phyloP scores from a whole-genome alignment of 2,113 vertebrate species.

The Chlamydotis undulata region DNA sequence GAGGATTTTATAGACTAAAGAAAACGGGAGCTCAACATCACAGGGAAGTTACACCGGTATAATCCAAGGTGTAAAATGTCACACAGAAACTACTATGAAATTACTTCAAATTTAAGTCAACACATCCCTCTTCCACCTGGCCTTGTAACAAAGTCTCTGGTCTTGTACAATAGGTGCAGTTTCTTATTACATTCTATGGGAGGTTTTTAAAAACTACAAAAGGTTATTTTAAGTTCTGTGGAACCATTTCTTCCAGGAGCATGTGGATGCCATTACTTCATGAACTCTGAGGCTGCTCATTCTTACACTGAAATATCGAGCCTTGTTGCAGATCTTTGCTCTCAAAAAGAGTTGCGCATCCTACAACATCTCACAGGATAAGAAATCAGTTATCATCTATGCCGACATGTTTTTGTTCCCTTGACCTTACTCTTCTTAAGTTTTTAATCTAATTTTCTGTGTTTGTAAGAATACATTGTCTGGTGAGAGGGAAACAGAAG shows the following conservation, averaged over 20 bases:
- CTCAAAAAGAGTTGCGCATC: not conserved
- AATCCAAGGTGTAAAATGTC: constrained; percentile 41
- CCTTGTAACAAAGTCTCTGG: not conserved
- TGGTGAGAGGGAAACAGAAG: not conserved
- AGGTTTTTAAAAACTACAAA: constrained; percentile 19
- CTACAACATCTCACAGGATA: not conserved
- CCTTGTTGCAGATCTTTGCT: not conserved
- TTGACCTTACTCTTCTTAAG: not conserved
- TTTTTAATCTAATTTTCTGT: not conserved
- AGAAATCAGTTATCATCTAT: not conserved
- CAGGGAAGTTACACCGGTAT: not conserved
- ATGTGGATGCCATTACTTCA: constrained; percentile 14
- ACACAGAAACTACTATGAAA: constrained; percentile 17
- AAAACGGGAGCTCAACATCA: not conserved
- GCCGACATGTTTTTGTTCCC: not conserved
- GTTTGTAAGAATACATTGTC: not conserved
- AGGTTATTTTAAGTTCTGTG: constrained; percentile 36
- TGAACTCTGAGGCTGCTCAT: not conserved
- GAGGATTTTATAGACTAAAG: constrained; percentile 6
- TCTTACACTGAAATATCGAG: not conserved
- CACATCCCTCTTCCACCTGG: not conserved
- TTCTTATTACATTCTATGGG: not conserved
- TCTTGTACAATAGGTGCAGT: not conserved
- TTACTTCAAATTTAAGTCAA: not conserved
- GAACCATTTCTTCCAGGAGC: not conserved